These are phyloP conservation scores for Okamejei kenojei DNA, from an alignment of 2,797 vertebrate genomes.

Conservation along the genomic window DNA sequence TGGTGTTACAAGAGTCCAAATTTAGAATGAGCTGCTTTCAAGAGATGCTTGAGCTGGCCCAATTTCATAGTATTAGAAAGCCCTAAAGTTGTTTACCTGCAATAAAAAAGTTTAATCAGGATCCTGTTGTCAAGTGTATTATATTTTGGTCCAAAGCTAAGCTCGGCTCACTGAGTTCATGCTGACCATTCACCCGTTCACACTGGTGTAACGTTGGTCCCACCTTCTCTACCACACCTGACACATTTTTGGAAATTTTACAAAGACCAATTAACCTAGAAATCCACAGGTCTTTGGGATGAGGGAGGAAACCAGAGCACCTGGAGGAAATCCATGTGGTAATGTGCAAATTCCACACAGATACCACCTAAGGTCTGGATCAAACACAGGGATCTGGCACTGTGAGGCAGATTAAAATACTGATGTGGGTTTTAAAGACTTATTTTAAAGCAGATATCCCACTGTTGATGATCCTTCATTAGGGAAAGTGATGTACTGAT, in stretches of 20 bases:
- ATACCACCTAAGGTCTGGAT: too few species aligned
- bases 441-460: background rate
- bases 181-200: too few species aligned
- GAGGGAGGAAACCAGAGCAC: background rate
- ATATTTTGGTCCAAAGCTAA: background rate
- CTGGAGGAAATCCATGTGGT: background rate
- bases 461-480: background rate
- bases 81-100: background rate
- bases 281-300: too few species aligned
- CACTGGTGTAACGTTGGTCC: too few species aligned
- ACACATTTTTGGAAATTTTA: too few species aligned
- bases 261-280: too few species aligned
- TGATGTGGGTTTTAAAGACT: background rate
- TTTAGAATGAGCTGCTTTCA: background rate
- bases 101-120: background rate
- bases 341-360: too few species aligned
- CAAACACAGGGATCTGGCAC: too few species aligned
- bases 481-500: background rate
- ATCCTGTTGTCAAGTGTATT: background rate
- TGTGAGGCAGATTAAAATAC: too few species aligned
- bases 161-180: background rate
- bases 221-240: too few species aligned
- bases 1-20: background rate
- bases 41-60: background rate
- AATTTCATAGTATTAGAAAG: background rate